Evolutionary conservation across 2,797 vertebrate genomes (phyloP).

Genomic region (Hafferia zeledoni): DNA sequence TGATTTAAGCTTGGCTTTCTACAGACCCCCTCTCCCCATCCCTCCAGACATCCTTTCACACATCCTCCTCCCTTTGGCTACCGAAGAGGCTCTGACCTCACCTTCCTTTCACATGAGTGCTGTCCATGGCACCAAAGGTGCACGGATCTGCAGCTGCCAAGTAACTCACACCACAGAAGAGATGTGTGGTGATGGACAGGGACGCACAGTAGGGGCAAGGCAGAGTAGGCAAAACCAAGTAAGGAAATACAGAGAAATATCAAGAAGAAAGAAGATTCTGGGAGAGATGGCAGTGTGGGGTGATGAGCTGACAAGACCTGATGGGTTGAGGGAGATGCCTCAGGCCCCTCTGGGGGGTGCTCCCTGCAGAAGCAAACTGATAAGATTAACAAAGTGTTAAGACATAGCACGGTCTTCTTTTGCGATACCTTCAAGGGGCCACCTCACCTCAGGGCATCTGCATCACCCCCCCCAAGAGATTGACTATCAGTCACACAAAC

Average conservation of each 20-base stretch:
- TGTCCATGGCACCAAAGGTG: neutral
- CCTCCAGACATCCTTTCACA: neutral
- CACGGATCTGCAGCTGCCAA: fast-evolving
- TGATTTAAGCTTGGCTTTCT: neutral
- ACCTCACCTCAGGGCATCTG: no score
- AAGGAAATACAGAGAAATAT: neutral
- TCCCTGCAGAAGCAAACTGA: no score
- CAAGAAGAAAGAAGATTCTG: neutral
- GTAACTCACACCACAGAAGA: fast-evolving
- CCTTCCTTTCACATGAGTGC: fast-evolving
- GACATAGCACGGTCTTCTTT: no score
- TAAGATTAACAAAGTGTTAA: no score
- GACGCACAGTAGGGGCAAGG: neutral
- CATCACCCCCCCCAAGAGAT: no score
- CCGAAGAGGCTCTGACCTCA: neutral
- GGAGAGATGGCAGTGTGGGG: neutral
- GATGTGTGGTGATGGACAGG: fast-evolving
- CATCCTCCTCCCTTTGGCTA: neutral
- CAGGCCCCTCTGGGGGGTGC: no score
- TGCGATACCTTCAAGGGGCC: no score
- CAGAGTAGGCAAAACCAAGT: neutral
- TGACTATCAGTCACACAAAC: no score
- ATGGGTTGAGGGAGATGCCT: no score
- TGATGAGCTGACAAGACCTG: no score
- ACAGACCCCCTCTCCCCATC: neutral